Evolutionary conservation across 2,113 vertebrate genomes (phyloP).

Genomic region (Hymenochirus boettgeri): DNA sequence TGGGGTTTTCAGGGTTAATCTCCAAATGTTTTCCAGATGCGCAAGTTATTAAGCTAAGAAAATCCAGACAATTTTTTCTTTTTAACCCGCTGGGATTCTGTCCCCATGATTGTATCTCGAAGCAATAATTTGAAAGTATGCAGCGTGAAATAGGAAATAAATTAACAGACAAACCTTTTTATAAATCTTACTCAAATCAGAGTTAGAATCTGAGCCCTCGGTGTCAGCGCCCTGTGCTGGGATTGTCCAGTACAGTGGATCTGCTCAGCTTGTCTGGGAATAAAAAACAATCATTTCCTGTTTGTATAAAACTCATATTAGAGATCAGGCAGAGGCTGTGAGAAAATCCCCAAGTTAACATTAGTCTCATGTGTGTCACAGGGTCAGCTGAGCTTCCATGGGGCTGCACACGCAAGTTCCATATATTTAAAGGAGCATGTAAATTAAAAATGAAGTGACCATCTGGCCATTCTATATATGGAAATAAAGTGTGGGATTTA

Average conservation of each 20-base stretch:
- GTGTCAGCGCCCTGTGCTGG: background rate
- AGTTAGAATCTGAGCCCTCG: background rate
- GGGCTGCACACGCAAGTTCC: background rate
- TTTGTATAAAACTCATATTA: conserved; percentile 18
- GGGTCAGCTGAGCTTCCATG: conserved; percentile 4
- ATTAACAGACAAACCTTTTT: background rate
- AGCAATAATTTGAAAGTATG: background rate
- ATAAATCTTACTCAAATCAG: background rate
- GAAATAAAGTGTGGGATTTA: too few relatives aligned
- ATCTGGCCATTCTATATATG: too few relatives aligned
- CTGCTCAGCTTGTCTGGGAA: conserved; percentile 26
- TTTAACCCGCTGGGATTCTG: background rate
- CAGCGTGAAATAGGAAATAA: background rate
- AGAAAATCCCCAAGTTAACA: conserved; percentile 6
- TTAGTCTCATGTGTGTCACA: background rate
- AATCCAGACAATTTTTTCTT: background rate
- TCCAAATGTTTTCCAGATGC: background rate
- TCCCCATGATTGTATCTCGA: background rate
- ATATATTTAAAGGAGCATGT: too few relatives aligned
- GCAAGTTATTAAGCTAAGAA: background rate
- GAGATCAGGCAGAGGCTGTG: conserved; percentile 34
- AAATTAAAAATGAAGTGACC: too few relatives aligned
- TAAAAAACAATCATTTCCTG: conserved; percentile 28
- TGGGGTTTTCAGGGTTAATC: background rate
- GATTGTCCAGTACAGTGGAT: background rate